A percentile compares a stretch with the other conserved stretches of the same genome.
Conservation (phyloP, 2,888 invertebrate genomes). For the Ophion obscuratus region DNA sequence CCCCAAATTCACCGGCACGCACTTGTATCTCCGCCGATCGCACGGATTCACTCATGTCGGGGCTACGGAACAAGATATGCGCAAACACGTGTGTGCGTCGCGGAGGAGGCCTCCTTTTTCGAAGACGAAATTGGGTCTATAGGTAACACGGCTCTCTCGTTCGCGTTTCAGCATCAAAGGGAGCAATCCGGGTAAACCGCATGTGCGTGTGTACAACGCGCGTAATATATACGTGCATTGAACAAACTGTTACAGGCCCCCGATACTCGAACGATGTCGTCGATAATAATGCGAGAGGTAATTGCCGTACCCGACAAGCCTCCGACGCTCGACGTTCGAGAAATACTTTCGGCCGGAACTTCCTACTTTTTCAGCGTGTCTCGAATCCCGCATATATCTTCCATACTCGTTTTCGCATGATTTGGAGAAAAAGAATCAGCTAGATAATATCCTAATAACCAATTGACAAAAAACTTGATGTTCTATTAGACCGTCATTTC, state of each 20-base stretch:
- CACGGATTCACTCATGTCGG: conserved; percentile 22
- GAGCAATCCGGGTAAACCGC: conserved; percentile 40
- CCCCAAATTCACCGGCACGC: conserved; percentile 10
- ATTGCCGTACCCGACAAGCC: conserved; percentile 48
- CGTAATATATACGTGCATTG: conserved; percentile 33
- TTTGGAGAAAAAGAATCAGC: no score
- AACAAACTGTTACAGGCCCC: conserved; percentile 25
- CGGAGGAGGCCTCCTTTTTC: conserved; percentile 67
- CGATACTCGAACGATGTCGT: conserved; percentile 43
- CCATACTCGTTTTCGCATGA: no score
- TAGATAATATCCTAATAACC: no score
- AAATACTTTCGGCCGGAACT: conserved; percentile 63
- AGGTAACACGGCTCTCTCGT: conserved; percentile 68
- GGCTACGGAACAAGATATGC: conserved; percentile 14
- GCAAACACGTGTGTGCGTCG: conserved; percentile 24
- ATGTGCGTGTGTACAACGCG: conserved; percentile 15
- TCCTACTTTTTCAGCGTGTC: conserved; percentile 32
- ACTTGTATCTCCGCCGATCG: conserved; percentile 26
- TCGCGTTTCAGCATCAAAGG: conserved; percentile 54
- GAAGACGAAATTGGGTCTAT: conserved; percentile 73
- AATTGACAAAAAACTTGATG: no score
- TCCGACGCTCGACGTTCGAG: conserved; percentile 28
- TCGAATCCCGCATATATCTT: no score
- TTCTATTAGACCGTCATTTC: no score
- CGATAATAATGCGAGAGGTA: conserved; percentile 63